Evolutionary conservation across 2,888 invertebrate genomes (phyloP), one percentile per base, ranked within the genome.

Genomic region (Eilema depressum): DNA sequence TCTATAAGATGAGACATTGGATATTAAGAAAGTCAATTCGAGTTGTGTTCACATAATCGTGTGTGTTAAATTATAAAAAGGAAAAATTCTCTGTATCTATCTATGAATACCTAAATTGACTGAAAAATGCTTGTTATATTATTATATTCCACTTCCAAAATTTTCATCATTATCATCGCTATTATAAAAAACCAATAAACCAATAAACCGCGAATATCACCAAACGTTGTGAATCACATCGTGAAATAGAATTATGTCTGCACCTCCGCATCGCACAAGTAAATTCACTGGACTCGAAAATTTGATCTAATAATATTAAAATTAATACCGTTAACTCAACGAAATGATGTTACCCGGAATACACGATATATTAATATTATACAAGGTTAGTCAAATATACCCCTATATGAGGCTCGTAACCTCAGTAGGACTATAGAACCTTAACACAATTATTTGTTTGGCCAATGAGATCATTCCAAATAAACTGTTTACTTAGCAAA

Each of bases 401-500:
- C 69, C 33, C 12, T 59, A n/a, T 12, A 28, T 28, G 8, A 17
- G 30, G 28, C 17, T 57, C 25, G 59, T 59, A 64, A 64, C 33
- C 59, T 12, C 41, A 57, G 3, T n/a, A 53, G 8, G 28, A 28
- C 28, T 23, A 41, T 23, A 33, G 47, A 47, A 28, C 47, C 28
- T 4, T 26, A 23, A 11, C 25, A 71, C 25, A 71, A 70, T 67
- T 67, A 71, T 71, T 71, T 67, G 59, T 67, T 59, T 33, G 12
- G 59, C 37, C 56, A 30, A 71, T 56, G 53, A 68, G 64, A 60
- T 64, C 23, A 68, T 61, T 64, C 61, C 33, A 68, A 33, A 67
- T 67, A 73, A 77, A 69, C 66, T 71, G 61, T 75, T 77, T 75
- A 67, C 41, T 57, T 11, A 28, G 12, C 69, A 75, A 66, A 71